Conservation (phyloP, 2,888 invertebrate species). For the Meganola albula region DNA sequence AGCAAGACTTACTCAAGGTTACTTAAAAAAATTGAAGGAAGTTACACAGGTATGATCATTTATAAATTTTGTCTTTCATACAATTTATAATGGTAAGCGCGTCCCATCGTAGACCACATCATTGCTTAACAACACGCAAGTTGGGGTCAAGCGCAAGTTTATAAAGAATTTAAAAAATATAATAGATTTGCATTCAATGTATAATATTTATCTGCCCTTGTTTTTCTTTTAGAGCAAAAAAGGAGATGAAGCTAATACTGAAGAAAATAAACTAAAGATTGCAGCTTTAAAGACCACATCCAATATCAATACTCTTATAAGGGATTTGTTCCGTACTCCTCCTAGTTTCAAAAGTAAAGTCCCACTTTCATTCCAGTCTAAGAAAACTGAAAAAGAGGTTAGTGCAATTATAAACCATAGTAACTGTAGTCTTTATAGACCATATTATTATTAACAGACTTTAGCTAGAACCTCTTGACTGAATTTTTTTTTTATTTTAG, state of each 20-base stretch:
- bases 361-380: conserved; percentile 81
- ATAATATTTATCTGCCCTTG: too few species aligned
- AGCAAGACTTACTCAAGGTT: conserved; percentile 93
- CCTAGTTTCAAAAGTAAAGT: conserved; percentile 93
- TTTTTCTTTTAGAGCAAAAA: conserved; percentile 76
- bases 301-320: conserved; percentile 94
- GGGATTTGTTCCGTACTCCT: conserved; percentile 95
- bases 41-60: conserved; percentile 68
- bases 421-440: too few species aligned
- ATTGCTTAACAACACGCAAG: too few species aligned
- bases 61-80: too few species aligned
- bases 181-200: not conserved
- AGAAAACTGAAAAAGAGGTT: conserved; percentile 62
- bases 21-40: conserved; percentile 82
- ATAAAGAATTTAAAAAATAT: too few species aligned
- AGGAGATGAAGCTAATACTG: conserved; percentile 83
- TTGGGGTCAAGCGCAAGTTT: too few species aligned
- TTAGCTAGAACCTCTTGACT: too few species aligned
- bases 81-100: not conserved
- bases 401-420: too few species aligned
- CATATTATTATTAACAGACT: too few species aligned
- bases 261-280: conserved; percentile 87
- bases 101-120: too few species aligned
- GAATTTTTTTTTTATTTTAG: conserved; percentile 40
- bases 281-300: conserved; percentile 92